These are phyloP conservation scores for Crotalus viridis DNA, from an alignment of 2,113 vertebrate species.

Conservation along the genomic window DNA sequence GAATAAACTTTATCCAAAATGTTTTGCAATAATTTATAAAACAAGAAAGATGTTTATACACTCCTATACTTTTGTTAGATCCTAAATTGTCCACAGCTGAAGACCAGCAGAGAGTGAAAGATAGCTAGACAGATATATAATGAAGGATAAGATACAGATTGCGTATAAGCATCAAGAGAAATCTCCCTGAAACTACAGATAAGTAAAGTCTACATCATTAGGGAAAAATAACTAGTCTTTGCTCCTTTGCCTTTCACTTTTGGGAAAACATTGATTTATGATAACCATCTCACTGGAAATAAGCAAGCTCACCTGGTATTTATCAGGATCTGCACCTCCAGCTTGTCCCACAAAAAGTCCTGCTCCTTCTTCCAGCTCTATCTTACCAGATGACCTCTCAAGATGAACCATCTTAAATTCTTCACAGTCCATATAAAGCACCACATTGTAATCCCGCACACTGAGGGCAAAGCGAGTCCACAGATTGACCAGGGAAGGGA, in stretches of 20 bases:
- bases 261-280: background rate
- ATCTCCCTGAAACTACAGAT: background rate
- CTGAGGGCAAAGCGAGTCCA: constrained; percentile 88
- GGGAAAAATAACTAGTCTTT: background rate
- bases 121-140: background rate
- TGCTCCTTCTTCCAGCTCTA: constrained; percentile 82
- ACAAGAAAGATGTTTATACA: background rate
- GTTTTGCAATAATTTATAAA: background rate
- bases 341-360: constrained; percentile 90
- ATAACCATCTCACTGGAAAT: background rate
- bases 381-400: constrained; percentile 74
- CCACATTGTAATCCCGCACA: constrained; percentile 75
- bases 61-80: background rate
- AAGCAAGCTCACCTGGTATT: constrained; percentile 79
- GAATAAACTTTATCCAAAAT: background rate
- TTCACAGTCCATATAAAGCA: constrained; percentile 85
- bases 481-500: constrained; percentile 74
- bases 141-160: background rate
- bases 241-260: background rate
- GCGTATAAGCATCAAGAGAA: background rate
- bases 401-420: constrained; percentile 71
- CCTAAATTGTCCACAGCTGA: background rate
- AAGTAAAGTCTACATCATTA: background rate
- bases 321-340: constrained; percentile 82
- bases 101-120: background rate